Conservation (phyloP, 2,888 invertebrate species). For the Cheilosia impressa region DNA sequence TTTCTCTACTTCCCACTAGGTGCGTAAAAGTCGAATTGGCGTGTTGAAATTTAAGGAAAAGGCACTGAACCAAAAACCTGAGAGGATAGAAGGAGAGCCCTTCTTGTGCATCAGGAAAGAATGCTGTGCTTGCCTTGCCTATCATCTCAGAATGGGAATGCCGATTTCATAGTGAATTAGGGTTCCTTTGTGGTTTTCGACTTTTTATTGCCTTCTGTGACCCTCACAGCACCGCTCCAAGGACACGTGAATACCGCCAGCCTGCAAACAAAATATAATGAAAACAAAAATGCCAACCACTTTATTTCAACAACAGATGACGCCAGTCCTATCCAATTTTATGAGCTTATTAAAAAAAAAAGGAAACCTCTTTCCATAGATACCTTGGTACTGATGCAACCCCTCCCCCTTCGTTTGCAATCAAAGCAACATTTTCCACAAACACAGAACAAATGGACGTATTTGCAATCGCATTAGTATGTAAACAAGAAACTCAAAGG, state of each 20-base stretch:
- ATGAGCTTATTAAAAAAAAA: slow-evolving; percentile 53
- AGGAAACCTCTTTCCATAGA: background rate
- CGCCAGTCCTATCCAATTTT: slow-evolving; percentile 23
- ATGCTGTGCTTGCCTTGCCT: too few relatives aligned
- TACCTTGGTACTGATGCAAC: background rate
- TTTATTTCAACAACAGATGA: slow-evolving; percentile 45
- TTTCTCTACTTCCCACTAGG: too few relatives aligned
- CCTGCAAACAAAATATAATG: background rate
- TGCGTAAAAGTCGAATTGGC: too few relatives aligned
- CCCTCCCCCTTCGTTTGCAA: slow-evolving; percentile 39
- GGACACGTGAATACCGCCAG: background rate
- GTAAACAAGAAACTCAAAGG: slow-evolving; percentile 71
- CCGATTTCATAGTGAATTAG: too few relatives aligned
- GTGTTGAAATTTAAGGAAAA: too few relatives aligned
- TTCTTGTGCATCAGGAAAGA: too few relatives aligned
- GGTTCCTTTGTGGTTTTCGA: too few relatives aligned
- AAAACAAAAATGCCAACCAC: background rate
- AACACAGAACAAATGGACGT: slow-evolving; percentile 46
- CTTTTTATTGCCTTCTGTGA: too few relatives aligned
- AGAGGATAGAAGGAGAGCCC: too few relatives aligned
- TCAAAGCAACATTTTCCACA: slow-evolving; percentile 29
- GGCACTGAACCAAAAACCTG: too few relatives aligned
- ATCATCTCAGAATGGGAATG: too few relatives aligned
- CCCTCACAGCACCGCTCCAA: too few relatives aligned
- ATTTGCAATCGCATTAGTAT: slow-evolving; percentile 71